These are phyloP conservation scores for Brachymystax lenok DNA, from an alignment of 2,797 vertebrate species.

Conservation along the genomic window DNA sequence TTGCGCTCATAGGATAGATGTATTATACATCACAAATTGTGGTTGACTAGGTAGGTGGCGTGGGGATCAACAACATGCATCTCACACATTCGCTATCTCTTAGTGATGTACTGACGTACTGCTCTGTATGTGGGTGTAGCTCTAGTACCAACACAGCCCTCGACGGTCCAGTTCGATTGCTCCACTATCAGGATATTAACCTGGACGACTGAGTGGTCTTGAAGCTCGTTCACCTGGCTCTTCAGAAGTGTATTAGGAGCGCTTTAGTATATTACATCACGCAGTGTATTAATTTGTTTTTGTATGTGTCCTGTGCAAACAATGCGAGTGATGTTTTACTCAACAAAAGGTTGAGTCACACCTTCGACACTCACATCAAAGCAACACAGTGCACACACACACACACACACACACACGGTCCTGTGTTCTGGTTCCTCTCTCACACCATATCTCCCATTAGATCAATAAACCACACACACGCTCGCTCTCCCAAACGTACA, in stretches of 20 bases:
- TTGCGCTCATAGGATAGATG: too few relatives aligned
- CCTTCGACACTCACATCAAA: slow-evolving; percentile 4
- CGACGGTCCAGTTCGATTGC: not conserved
- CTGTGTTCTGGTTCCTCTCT: not conserved
- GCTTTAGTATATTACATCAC: slow-evolving; percentile 18
- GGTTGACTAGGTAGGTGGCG: too few relatives aligned
- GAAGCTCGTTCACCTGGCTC: not conserved
- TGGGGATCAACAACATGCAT: too few relatives aligned
- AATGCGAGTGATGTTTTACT: slow-evolving; percentile 53
- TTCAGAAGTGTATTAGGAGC: not conserved
- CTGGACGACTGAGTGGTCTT: not conserved
- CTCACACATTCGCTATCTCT: too few relatives aligned
- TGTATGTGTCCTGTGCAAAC: slow-evolving; percentile 6
- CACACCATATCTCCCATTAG: slow-evolving; percentile 2
- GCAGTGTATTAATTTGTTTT: too few relatives aligned
- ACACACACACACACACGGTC: slow-evolving; percentile 2
- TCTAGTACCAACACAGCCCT: too few relatives aligned
- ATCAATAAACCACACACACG: slow-evolving; percentile 4
- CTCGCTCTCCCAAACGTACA: too few relatives aligned
- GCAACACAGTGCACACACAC: not conserved
- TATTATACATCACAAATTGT: too few relatives aligned
- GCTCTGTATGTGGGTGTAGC: too few relatives aligned
- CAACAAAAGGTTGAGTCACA: slow-evolving; percentile 27
- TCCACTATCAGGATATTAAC: not conserved
- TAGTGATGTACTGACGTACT: too few relatives aligned